Evolutionary conservation across 2,113 vertebrate genomes (phyloP).

Genomic region (Asarcornis scutulata): DNA sequence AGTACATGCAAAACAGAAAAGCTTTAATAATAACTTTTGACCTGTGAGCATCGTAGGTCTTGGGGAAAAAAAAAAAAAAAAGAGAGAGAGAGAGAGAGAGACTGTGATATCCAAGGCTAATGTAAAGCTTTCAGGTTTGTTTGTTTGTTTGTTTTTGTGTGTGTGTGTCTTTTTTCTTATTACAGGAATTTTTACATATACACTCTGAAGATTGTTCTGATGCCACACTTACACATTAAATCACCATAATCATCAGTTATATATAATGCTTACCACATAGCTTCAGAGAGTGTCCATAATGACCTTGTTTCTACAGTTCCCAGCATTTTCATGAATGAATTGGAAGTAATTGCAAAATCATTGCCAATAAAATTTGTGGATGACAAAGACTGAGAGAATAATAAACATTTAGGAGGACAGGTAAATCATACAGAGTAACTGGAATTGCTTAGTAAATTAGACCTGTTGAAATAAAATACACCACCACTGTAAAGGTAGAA

Average conservation of each 20-base stretch:
- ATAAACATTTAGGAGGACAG: neutral
- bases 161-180: neutral
- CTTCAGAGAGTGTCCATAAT: neutral
- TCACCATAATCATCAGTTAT: conserved; percentile 4
- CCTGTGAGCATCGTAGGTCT: neutral
- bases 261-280: neutral
- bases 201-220: neutral
- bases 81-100: neutral
- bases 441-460: neutral
- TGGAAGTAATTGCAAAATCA: neutral
- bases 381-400: neutral
- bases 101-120: neutral
- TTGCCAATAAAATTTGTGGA: neutral
- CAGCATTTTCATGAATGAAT: neutral
- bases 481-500: neutral
- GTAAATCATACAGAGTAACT: neutral
- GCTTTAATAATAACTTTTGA: neutral
- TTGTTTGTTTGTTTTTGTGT: too few species aligned
- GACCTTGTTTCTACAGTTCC: neutral
- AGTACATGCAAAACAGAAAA: neutral
- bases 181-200: neutral
- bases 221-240: conserved; percentile 26
- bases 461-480: neutral
- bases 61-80: neutral
- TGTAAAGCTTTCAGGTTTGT: neutral